These are phyloP conservation scores for Dendropsophus ebraccatus DNA, from an alignment of 2,113 vertebrate genomes.

Conservation along the genomic window DNA sequence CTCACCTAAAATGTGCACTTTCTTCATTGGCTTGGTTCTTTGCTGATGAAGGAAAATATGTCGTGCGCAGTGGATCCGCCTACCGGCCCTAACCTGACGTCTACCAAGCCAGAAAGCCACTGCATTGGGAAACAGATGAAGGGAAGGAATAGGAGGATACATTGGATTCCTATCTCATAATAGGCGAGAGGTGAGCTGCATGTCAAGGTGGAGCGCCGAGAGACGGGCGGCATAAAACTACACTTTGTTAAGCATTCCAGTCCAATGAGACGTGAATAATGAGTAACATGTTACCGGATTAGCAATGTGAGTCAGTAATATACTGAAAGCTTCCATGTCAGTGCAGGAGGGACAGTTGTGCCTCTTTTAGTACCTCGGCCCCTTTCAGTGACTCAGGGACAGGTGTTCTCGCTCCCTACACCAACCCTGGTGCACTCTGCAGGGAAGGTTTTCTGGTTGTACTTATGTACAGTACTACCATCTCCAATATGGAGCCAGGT, in stretches of 20 bases:
- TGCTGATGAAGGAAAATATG: neutral
- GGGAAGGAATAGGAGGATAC: neutral
- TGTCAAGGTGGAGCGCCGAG: neutral
- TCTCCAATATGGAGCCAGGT: no score
- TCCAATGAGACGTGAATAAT: constrained; percentile 13
- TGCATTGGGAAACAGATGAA: neutral
- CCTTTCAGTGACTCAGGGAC: neutral
- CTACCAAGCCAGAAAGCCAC: neutral
- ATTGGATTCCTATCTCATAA: neutral
- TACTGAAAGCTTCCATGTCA: neutral
- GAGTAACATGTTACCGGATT: neutral
- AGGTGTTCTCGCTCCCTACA: neutral
- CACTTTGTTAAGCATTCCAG: constrained; percentile 19
- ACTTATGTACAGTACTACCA: no score
- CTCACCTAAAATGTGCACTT: neutral
- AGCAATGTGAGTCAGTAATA: constrained; percentile 8
- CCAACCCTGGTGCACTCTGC: neutral
- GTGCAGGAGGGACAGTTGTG: neutral
- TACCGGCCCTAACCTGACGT: neutral
- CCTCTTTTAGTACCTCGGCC: neutral
- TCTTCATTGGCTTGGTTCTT: neutral
- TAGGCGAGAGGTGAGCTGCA: neutral
- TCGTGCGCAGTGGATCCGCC: neutral
- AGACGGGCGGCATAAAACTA: neutral
- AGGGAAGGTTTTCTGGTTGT: neutral